A percentile compares a stretch with the other conserved stretches of the same genome.
Evolutionary conservation across 2,113 vertebrate species (phyloP).

Genomic region (Nerophis ophidion): DNA sequence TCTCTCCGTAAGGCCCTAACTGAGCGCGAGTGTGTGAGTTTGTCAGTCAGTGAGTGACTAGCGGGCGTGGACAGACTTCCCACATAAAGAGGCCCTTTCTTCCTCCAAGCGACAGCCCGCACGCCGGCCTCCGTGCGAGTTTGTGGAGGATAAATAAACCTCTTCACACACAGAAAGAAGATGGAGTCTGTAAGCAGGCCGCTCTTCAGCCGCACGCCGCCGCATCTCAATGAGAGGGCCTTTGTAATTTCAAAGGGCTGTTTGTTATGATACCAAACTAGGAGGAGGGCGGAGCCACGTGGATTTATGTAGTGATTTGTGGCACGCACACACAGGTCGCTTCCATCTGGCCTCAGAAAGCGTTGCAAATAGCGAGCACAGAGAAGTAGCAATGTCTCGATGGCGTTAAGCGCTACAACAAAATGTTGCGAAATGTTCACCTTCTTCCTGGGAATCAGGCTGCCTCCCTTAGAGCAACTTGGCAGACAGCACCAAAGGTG

Average conservation of each 20-base stretch:
- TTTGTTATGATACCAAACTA: slow-evolving; percentile 56
- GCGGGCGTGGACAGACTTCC: slow-evolving; percentile 34
- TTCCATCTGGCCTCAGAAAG: slow-evolving; percentile 2
- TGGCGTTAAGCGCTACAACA: no score
- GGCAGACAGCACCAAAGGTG: no score
- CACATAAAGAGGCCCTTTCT: slow-evolving; percentile 62
- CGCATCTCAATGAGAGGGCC: slow-evolving; percentile 49
- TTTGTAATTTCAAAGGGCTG: slow-evolving; percentile 52
- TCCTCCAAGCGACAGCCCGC: slow-evolving; percentile 42
- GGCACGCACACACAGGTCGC: slow-evolving; percentile 8
- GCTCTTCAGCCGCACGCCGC: slow-evolving; percentile 16
- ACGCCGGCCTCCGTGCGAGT: slow-evolving; percentile 48
- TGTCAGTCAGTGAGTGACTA: slow-evolving; percentile 2
- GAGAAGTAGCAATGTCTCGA: no score
- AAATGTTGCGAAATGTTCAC: not conserved
- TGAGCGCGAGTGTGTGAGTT: slow-evolving; percentile 12
- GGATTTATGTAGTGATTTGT: slow-evolving; percentile 59
- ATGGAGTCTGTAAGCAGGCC: slow-evolving; percentile 35
- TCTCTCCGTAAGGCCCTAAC: slow-evolving; percentile 10
- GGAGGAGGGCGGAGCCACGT: slow-evolving; percentile 29
- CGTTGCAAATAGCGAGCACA: not conserved
- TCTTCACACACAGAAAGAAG: slow-evolving; percentile 54
- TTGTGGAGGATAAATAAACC: slow-evolving; percentile 69
- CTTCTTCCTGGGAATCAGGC: not conserved
- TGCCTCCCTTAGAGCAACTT: not conserved